Conservation (phyloP, 2,797 vertebrate species). For the Erpetoichthys calabaricus region DNA sequence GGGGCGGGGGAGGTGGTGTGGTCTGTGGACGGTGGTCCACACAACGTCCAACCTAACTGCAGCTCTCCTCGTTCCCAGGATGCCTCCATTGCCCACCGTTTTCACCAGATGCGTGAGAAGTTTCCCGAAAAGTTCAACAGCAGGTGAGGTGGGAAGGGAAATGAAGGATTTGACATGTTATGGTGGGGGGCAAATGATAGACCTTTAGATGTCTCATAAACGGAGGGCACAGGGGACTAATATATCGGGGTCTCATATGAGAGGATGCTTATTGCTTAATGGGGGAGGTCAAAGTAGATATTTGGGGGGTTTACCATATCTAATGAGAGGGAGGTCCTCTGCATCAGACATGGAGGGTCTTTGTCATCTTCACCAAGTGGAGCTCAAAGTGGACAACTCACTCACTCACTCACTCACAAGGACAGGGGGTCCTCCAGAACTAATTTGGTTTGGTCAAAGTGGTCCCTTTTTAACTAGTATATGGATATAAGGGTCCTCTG, state of each 20-base stretch:
- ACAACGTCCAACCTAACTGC: neutral
- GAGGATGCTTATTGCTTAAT: neutral
- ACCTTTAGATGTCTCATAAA: neutral
- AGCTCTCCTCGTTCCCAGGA: conserved; percentile 44
- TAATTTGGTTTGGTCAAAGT: too few species aligned
- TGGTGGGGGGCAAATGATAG: conserved; percentile 2
- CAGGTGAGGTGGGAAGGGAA: conserved; percentile 46
- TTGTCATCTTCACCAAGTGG: too few species aligned
- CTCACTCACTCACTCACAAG: too few species aligned
- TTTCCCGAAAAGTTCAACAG: conserved; percentile 86
- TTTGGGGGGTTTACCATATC: neutral
- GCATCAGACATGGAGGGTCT: too few species aligned
- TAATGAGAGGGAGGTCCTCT: too few species aligned
- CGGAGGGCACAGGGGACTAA: neutral
- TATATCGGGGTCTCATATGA: neutral
- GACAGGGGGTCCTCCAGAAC: too few species aligned
- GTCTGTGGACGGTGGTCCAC: neutral
- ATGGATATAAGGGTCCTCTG: too few species aligned
- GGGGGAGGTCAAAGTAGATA: neutral
- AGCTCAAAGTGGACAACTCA: too few species aligned
- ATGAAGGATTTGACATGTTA: neutral
- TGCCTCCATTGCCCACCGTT: conserved; percentile 85
- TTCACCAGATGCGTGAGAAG: conserved; percentile 87
- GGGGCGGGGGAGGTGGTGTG: neutral
- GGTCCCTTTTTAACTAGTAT: too few species aligned